Base-by-base conservation (phyloP, 2,888 invertebrate genomes). In the Parnassius apollo region DNA sequence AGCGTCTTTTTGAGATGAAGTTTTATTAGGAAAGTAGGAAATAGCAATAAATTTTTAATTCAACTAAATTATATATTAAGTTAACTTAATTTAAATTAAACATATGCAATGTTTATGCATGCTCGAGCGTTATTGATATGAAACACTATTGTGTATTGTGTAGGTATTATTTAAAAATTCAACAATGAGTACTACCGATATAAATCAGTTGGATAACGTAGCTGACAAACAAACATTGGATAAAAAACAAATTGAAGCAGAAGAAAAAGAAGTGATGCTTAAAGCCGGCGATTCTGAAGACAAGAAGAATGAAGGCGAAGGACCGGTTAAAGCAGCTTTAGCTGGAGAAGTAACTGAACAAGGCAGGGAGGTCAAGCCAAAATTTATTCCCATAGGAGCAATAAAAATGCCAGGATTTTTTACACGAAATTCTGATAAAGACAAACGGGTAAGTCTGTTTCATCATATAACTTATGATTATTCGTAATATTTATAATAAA, bases 341-440 rank as follows among this genome's bases (percentile, higher is more conserved):
- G 88, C 87, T 2, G 91, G 92, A 13, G 89, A 89, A 65, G 92
- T 93, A 22, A 93, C 93, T 8, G 94, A 94, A 71, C 94, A 95
- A 71, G 95, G 95, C 57, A 93, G 95, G 66, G 95, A 95, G 86
- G 95, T 95, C 45, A 95, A 95, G 77, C 95, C 95, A 64, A 96
- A 95, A 81, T 96, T 96, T 81, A 96, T 96, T 74, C 96, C 96
- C 4, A 96, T 96, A 75, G 96, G 96, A 57, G 96, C 96, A n/a
- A 96, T 96, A 69, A 96, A 96, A 88, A 95, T 96, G 94, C 96
- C 96, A 4, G 96, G 96, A 13, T 96, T 96, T 87, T 96, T 96
- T 76, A 95, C 95, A 65, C 94, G 95, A 72, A 95, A 94, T 79
- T 95, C 95, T 71, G 95, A 96, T 68, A 94, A 94, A 78, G 95